Conservation (phyloP, 92 coral and sea anemone species). For the Parazoanthus swiftii region DNA sequence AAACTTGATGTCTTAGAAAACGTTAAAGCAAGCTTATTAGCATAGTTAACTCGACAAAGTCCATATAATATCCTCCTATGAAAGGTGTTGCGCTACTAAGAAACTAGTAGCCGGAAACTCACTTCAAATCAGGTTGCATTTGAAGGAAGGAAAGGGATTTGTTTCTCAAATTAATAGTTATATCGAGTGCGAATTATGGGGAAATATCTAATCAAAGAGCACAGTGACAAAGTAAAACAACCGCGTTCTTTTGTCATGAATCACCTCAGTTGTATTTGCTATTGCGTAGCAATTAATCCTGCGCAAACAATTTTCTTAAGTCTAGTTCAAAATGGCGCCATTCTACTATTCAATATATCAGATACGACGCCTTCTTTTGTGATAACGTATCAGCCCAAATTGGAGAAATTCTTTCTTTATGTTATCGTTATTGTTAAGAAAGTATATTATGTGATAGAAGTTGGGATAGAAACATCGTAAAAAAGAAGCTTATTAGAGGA, state of each 20-base stretch:
- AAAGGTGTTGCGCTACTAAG: background rate
- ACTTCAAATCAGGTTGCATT: too few species aligned
- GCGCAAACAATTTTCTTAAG: background rate
- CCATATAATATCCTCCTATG: too few species aligned
- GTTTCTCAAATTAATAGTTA: too few species aligned
- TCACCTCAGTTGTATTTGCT: background rate
- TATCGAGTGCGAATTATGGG: background rate
- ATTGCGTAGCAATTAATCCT: constrained; percentile 26
- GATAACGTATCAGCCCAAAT: too few species aligned
- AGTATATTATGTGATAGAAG: background rate
- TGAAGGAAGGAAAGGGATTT: background rate
- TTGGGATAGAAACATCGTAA: background rate
- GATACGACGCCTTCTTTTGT: background rate
- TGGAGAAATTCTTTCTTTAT: background rate
- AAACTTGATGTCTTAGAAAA: background rate
- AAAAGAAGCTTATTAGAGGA: background rate
- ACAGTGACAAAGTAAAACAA: background rate
- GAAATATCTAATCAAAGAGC: background rate
- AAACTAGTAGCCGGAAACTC: background rate
- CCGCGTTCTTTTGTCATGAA: background rate
- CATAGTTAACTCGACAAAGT: background rate
- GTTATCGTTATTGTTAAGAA: background rate
- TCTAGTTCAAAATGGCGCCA: constrained; percentile 26
- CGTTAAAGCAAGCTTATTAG: background rate
- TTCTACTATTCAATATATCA: background rate